A percentile compares a stretch with the other conserved stretches of the same genome.
phyloP scores from a whole-genome alignment of 92 coral and sea anemone species.

The Epizoanthus stellaris region DNA sequence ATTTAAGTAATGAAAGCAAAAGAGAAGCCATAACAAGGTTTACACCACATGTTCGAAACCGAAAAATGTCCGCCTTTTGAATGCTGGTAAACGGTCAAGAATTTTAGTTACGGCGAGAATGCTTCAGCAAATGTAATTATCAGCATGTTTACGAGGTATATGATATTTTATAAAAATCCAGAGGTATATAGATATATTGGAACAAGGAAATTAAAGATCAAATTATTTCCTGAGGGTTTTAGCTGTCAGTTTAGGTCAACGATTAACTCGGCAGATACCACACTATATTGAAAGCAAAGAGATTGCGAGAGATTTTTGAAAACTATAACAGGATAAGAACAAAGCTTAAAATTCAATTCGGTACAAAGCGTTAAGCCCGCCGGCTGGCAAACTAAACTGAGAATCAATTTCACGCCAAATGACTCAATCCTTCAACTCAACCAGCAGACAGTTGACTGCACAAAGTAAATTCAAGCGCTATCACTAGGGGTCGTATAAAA shows the following conservation, averaged over 20 bases:
- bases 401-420: neutral
- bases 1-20: no score
- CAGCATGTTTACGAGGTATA: neutral
- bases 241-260: slow-evolving; percentile 36
- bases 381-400: no score
- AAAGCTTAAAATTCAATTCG: neutral
- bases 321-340: no score
- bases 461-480: neutral
- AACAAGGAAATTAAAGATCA: neutral
- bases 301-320: neutral
- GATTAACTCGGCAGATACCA: neutral
- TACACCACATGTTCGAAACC: no score
- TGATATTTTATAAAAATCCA: neutral
- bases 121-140: neutral
- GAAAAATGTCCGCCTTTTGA: no score
- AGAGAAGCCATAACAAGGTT: no score
- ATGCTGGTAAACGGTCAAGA: no score
- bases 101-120: no score
- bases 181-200: neutral
- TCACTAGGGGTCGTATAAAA: slow-evolving; percentile 26
- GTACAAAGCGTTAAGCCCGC: neutral
- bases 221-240: neutral
- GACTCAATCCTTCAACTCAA: no score
- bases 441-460: neutral
- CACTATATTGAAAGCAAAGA: neutral